phyloP scores from a whole-genome alignment of 1,140 invertebrate species.

The Temnothorax nylanderi region DNA sequence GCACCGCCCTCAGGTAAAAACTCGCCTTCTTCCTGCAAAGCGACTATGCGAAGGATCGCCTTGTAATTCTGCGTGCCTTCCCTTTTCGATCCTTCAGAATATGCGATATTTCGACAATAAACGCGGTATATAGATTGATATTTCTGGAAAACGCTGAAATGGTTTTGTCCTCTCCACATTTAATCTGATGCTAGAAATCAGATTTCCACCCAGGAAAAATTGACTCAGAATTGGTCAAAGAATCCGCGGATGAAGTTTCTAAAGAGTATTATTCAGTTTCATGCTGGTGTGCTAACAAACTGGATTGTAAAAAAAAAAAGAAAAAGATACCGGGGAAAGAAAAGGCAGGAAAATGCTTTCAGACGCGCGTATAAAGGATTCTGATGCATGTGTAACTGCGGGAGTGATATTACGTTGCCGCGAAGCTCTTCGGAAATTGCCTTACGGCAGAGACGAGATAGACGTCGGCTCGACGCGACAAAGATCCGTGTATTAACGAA shows the following conservation, averaged over 20 bases:
- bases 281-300: slow-evolving; percentile 30
- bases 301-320: slow-evolving; percentile 23
- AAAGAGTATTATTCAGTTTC: slow-evolving; percentile 31
- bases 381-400: slow-evolving; percentile 3
- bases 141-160: neutral
- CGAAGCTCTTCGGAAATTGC: slow-evolving; percentile 30
- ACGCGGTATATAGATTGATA: neutral
- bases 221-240: slow-evolving; percentile 36
- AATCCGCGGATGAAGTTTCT: slow-evolving; percentile 34
- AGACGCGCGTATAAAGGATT: slow-evolving; percentile 31
- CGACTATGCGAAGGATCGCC: slow-evolving; percentile 40
- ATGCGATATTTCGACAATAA: neutral
- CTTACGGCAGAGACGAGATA: slow-evolving; percentile 7
- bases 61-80: neutral
- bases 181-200: slow-evolving; percentile 3
- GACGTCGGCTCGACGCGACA: slow-evolving; percentile 16
- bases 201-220: slow-evolving; percentile 15
- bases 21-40: slow-evolving; percentile 44
- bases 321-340: neutral
- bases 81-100: neutral
- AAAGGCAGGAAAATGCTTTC: neutral
- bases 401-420: slow-evolving; percentile 30
- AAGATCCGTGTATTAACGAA: slow-evolving; percentile 44
- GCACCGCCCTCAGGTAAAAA: slow-evolving; percentile 56
- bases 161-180: neutral